Base-by-base conservation (phyloP, 2,888 invertebrate species). In the Pollenia labialis region DNA sequence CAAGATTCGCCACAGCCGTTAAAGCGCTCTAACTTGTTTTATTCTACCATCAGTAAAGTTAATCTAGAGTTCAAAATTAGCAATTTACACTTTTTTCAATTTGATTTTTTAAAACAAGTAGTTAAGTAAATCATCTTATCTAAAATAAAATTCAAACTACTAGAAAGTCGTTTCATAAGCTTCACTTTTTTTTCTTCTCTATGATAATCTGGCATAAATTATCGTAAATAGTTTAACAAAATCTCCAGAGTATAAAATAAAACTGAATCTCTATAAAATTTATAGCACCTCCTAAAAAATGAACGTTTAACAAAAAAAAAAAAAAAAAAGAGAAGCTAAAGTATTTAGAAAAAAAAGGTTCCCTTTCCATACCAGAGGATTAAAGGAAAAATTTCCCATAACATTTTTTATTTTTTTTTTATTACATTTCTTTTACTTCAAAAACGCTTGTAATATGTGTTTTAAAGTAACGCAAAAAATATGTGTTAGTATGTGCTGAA, bases 211-310 rank as follows among this genome's bases (percentile, higher is more conserved):
- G 69, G 48, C 69, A 82, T 82, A 82, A 82, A 82, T 82, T 82
- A 82, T 82, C 76, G 76, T 71, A 82, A 82, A 82, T 82, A 82
- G 76, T 82, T 82, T 76, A 76, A 76, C 52, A 48, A 54, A 76
- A 82, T 76, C 68, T 76, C 42, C n/a, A 40, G 44, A 60, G 81
- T 81, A 81, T 50, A 71, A 76, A 71, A 69, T 42, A 60, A 76
- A 76, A 76, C 54, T 52, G 54, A 82, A 62, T 46, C 62, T 54
- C 40, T 40, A 71, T 76, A 76, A 76, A 76, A 69, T 82, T 76
- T 76, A 82, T 81, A 16, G 74, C 74, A 75, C 74, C 68, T 81
- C 48, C 56, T 74, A 58, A 81, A 32, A 60, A 23, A 80, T 64
- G 56, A 64, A 80, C 14, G 71, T 54, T 72, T 56, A 81, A 56